These are phyloP conservation scores for Arremon brunneinucha DNA, from an alignment of 2,797 vertebrate genomes.

Conservation along the genomic window DNA sequence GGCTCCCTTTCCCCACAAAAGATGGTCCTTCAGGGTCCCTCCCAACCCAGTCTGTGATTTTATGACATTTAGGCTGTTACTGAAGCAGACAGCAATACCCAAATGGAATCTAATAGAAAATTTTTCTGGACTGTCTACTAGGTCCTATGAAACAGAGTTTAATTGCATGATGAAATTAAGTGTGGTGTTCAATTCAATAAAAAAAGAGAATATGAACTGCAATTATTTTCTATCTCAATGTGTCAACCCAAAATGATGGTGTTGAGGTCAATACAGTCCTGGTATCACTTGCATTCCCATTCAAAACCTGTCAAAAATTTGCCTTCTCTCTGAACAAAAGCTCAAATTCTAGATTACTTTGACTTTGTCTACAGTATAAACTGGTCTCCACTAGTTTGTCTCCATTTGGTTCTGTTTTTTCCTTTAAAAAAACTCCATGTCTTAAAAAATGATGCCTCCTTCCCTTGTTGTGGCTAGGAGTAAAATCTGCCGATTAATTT, in stretches of 20 bases:
- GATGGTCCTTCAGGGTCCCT: background rate
- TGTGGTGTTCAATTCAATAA: background rate
- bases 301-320: background rate
- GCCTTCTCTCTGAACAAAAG: background rate
- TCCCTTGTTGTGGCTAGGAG: background rate
- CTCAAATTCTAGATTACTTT: background rate
- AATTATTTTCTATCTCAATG: background rate
- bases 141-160: background rate
- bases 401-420: background rate
- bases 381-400: background rate
- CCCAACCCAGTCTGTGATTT: background rate
- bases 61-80: background rate
- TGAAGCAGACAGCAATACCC: background rate
- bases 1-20: background rate
- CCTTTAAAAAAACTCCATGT: accelerated
- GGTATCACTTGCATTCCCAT: background rate
- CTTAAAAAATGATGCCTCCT: background rate
- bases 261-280: background rate
- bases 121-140: background rate
- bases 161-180: background rate
- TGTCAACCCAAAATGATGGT: background rate
- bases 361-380: background rate
- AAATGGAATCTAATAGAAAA: background rate
- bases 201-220: background rate
- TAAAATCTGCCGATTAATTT: background rate